These are phyloP conservation scores for Echinops telfairi DNA, from an alignment of 2,113 vertebrate species.

Conservation along the genomic window DNA sequence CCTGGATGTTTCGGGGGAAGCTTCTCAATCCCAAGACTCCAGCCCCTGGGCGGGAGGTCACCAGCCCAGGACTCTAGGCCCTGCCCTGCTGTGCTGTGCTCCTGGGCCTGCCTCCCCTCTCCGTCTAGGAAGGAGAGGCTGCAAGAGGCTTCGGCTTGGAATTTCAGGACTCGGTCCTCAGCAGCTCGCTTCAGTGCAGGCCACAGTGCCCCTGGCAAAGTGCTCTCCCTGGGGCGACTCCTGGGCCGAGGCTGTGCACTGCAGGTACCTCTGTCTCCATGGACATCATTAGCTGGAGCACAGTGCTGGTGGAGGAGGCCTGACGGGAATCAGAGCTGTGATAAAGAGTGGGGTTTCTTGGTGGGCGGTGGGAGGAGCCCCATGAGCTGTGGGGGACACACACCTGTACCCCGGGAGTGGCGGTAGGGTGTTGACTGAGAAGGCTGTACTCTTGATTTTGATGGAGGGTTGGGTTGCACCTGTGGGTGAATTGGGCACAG, in stretches of 20 bases:
- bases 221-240: background rate
- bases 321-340: conserved; percentile 31
- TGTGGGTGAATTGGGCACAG: conserved; percentile 30
- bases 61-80: background rate
- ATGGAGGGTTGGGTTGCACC: background rate
- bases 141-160: background rate
- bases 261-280: conserved; percentile 16
- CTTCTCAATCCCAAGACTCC: background rate
- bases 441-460: background rate
- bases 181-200: background rate
- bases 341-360: background rate
- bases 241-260: background rate
- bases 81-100: background rate
- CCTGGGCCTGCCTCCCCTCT: background rate
- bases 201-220: conserved; percentile 1
- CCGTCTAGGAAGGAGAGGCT: background rate
- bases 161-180: background rate
- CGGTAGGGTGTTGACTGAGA: background rate
- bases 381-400: background rate
- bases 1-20: background rate
- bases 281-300: conserved; percentile 69
- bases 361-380: background rate
- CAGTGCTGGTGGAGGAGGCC: background rate
- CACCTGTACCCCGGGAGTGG: background rate
- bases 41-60: background rate